Evolutionary conservation across 2,113 vertebrate species (phyloP).

Genomic region (Corythornis madagascariensis): DNA sequence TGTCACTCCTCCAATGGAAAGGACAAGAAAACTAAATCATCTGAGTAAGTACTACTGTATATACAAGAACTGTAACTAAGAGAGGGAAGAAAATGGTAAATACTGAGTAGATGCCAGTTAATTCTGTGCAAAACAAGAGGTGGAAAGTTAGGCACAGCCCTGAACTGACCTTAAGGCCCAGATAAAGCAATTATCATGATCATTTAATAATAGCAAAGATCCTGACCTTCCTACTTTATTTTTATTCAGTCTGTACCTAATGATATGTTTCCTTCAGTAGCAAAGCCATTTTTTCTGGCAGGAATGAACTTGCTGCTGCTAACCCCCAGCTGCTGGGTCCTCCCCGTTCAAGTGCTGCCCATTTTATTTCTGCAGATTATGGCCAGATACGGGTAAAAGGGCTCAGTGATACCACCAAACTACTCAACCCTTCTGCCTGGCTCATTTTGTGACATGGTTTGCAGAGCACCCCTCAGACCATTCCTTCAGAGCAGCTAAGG

Average conservation of each 20-base stretch:
- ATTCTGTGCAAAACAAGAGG: background rate
- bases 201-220: background rate
- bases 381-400: background rate
- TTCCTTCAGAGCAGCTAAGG: background rate
- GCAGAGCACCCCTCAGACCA: background rate
- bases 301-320: background rate
- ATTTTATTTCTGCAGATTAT: background rate
- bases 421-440: background rate
- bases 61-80: background rate
- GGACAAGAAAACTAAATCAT: slow-evolving; percentile 7
- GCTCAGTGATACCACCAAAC: background rate
- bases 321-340: background rate
- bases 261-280: background rate
- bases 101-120: background rate
- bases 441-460: background rate
- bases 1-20: background rate
- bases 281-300: background rate
- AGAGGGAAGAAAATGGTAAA: background rate
- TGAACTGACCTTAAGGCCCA: background rate
- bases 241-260: background rate
- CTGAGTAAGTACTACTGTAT: slow-evolving; percentile 3
- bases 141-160: background rate
- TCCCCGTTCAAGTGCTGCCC: background rate
- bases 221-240: background rate
- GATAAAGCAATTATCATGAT: background rate